Evolutionary conservation across 2,888 invertebrate species (phyloP).

Genomic region (Isotomurus palustris): DNA sequence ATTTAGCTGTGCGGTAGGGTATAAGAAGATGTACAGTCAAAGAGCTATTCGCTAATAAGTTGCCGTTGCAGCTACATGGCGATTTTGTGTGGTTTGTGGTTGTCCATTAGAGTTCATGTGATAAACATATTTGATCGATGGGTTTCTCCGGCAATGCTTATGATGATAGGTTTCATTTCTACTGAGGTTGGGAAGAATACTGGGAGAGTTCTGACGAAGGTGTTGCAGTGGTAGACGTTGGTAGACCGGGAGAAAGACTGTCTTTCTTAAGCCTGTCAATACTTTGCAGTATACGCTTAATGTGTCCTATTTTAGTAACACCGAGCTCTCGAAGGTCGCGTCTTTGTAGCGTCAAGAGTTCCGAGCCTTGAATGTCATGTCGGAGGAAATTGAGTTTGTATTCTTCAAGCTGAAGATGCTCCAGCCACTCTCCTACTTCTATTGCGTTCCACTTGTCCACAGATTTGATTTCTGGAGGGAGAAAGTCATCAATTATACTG

Average conservation of each 20-base stretch:
- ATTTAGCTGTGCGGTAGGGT: too few species aligned
- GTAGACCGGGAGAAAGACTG: neutral
- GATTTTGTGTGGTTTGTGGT: too few species aligned
- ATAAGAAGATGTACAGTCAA: too few species aligned
- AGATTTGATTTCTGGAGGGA: slow-evolving; percentile 34
- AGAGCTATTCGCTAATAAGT: too few species aligned
- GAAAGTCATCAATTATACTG: neutral
- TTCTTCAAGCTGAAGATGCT: slow-evolving; percentile 79
- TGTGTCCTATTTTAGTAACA: slow-evolving; percentile 90
- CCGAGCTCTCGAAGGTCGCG: slow-evolving; percentile 86
- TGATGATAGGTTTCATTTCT: too few species aligned
- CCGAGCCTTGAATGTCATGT: slow-evolving; percentile 87
- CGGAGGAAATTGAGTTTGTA: slow-evolving; percentile 85
- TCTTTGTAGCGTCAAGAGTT: slow-evolving; percentile 77
- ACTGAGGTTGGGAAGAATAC: neutral
- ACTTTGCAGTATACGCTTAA: slow-evolving; percentile 88
- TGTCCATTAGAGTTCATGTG: too few species aligned
- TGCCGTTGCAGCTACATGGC: too few species aligned
- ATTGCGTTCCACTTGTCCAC: slow-evolving; percentile 68
- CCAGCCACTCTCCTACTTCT: slow-evolving; percentile 88
- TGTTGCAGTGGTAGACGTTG: too few species aligned
- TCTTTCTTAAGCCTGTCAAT: slow-evolving; percentile 68
- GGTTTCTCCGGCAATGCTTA: too few species aligned
- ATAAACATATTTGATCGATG: too few species aligned
- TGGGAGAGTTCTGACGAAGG: neutral